Percentiles rank a stretch among this genome's conserved stretches.
These are phyloP conservation scores for Ceyx margarethae DNA, from an alignment of 2,113 vertebrate genomes.

Conservation along the genomic window DNA sequence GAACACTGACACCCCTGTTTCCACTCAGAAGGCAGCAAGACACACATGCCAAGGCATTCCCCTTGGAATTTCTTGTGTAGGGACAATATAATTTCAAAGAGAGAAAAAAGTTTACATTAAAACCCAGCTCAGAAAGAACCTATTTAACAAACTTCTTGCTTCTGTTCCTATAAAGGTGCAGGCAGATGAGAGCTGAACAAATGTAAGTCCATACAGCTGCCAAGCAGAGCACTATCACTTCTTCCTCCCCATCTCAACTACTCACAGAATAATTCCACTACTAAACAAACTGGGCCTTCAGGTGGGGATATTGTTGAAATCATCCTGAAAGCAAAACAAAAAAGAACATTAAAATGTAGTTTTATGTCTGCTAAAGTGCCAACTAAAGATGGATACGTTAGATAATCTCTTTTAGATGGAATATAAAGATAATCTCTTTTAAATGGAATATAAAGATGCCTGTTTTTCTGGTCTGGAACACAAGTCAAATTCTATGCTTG, in stretches of 20 bases:
- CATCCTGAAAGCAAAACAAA: not conserved
- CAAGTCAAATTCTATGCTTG: not conserved
- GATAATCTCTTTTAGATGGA: not conserved
- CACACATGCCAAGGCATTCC: not conserved
- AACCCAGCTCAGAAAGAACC: not conserved
- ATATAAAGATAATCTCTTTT: not conserved
- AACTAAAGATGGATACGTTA: not conserved
- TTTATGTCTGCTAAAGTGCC: not conserved
- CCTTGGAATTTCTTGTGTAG: not conserved
- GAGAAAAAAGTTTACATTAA: not conserved
- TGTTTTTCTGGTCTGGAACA: not conserved
- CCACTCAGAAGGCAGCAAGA: not conserved
- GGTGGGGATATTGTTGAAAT: not conserved
- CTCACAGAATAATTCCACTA: not conserved
- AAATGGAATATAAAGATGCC: not conserved
- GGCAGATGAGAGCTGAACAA: not conserved
- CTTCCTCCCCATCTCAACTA: not conserved
- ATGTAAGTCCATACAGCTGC: not conserved
- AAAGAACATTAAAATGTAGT: not conserved
- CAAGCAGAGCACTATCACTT: not conserved
- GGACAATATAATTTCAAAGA: not conserved
- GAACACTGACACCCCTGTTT: not conserved
- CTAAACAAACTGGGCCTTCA: rapidly evolving
- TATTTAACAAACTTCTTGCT: not conserved
- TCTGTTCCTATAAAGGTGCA: not conserved